Base-by-base conservation (phyloP, 2,797 vertebrate genomes). In the Pogonophryne albipinna region DNA sequence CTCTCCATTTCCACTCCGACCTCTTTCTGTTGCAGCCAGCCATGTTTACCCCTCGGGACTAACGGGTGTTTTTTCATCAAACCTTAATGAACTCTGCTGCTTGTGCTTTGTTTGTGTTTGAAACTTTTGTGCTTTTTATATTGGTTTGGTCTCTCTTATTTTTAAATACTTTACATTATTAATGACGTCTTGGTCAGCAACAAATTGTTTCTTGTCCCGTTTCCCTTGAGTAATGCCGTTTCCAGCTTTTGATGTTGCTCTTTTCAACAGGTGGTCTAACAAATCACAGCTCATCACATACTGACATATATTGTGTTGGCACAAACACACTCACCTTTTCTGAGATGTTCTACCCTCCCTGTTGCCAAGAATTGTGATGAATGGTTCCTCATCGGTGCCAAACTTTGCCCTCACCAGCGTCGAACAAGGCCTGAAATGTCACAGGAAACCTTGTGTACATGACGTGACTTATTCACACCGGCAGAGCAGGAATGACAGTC, bases 301-400 rank as follows among this genome's bases (percentile, higher is more conserved):
- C 10, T 12, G 17, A 51, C 61, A 56, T 8, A 56, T 8, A 38
- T 38, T 38, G 8, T 12, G 27, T 60, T 50, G 15, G 15, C 64
- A 75, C 20, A n/a, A n/a, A 23, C 42, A n/a, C n/a, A 64, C 80
- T 75, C 76, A 98, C 98, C 97, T 93, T 92, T 92, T 61, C 92
- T 94, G 70, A 99, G 93, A 80, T 99, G 97, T 77, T 97, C 94
- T 20, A 85, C 0, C 0, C 96, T n/a, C 99, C 81, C 97, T 95
- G 60, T 96, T 99, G 69, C 98, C 98, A 71, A 99, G 87, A 80
- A 99, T 97, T 59, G 94, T 96, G 90, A 99, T 96, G 78, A 99
- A 97, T 84, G 95, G 97, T 20, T 98, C 97, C 91, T 99, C 97
- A 49, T 99, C 97, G 0, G 98, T 99, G 81, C 97, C 98, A 90